Conservation (phyloP, 2,797 vertebrate genomes). For the Hippopotamyrus pictus region DNA sequence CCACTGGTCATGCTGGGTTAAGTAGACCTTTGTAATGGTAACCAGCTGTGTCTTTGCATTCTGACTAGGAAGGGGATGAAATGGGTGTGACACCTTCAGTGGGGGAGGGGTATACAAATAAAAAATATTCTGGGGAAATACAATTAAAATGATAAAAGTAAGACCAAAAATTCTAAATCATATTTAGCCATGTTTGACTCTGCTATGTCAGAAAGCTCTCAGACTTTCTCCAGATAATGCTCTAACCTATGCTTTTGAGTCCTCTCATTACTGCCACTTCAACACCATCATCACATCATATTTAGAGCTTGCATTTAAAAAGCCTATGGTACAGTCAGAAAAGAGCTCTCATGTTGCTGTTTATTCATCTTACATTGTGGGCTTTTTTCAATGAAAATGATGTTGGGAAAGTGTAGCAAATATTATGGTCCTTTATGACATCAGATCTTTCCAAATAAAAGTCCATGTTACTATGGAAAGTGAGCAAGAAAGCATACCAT, state of each 20-base stretch:
- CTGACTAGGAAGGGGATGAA: neutral
- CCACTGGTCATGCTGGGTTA: neutral
- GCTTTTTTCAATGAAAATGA: constrained; percentile 52
- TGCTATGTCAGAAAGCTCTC: neutral
- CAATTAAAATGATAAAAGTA: neutral
- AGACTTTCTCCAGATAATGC: neutral
- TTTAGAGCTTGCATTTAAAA: neutral
- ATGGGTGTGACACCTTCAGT: neutral
- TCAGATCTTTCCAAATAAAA: neutral
- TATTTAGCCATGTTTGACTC: neutral
- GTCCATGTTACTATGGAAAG: neutral
- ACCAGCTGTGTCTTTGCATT: neutral
- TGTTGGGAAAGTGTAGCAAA: constrained; percentile 46
- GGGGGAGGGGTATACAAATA: neutral
- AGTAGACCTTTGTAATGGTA: neutral
- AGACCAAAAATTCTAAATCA: neutral
- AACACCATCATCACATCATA: neutral
- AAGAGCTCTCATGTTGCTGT: constrained; percentile 47
- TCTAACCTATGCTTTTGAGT: neutral
- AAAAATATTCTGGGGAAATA: neutral
- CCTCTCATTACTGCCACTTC: neutral
- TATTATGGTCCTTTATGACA: neutral
- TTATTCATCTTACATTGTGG: constrained; percentile 57
- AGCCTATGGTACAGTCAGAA: neutral
- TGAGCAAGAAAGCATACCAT: neutral